Evolutionary conservation across 2,888 invertebrate genomes (phyloP), one percentile per base, ranked within the genome.

Genomic region (Erebia palarica): DNA sequence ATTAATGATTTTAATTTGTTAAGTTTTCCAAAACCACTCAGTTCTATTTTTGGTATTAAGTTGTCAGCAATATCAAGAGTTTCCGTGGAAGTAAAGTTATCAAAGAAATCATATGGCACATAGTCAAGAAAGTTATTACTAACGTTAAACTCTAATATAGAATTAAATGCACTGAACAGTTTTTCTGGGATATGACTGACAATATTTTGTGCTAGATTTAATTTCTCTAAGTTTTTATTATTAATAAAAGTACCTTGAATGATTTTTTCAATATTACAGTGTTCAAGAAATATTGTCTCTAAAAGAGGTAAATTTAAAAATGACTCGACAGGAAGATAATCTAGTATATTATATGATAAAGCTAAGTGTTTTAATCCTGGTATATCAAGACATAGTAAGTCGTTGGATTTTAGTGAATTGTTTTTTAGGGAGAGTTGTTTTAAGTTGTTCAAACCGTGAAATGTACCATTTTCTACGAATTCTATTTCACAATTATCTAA

Each of bases 331-430:
- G 95, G 95, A 73, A 97, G 94, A 80, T 94, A 95, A 77, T 95
- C 96, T 75, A 98, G 95, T 84, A 97, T 96, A 85, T 98, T 98
- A 78, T 95, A 94, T 4, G 97, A 96, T 60, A 97, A 89, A 78
- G 95, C 95, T 70, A 98, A 91, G 44, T 95, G 94, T 76, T 97
- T 94, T 77, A 97, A 87, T 18, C 97, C 97, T 3, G 96, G 95
- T 75, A 97, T 95, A 81, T 97, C 96, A 64, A 97, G 91, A 73
- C 95, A 95, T 70, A 95, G 93, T 67, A 97, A 91, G 76, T 96
- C 96, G 66, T 91, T 93, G 14, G 96, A 94, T 78, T 95, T 95
- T 60, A 97, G 88, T 55, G 94, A 94, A 86, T 98, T 98, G 74
- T 95, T 92, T 80, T 96, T 96, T 65, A 98, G 89, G 80, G 97